Evolutionary conservation across 2,888 invertebrate species (phyloP), one percentile per base, ranked within the genome.

Genomic region (Polyploca ridens): DNA sequence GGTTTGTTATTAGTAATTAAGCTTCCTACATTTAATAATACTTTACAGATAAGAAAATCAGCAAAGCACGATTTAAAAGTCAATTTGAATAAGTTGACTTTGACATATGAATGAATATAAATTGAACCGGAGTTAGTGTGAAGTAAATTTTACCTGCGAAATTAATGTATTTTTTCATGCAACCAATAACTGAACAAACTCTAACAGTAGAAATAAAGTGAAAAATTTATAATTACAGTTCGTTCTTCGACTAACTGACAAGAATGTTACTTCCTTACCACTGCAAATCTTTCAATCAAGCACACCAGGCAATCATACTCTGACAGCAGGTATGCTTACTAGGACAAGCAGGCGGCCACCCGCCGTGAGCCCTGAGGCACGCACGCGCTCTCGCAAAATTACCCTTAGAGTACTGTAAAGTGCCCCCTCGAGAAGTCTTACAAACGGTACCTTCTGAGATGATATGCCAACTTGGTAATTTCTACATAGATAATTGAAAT

Each of bases 351-450:
- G 72, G 70, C 79, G 89, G 79, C 92, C 93, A 91, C 91, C 90
- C 90, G 87, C 86, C 78, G 87, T 63, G 88, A 73, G 76, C 84
- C 90, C 87, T 71, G 78, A 58, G 90, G 91, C 90, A 72, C 82
- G 85, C 92, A 91, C 91, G 92, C 88, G 90, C 84, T 82, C 78
- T 78, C 73, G 79, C 82, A 79, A 86, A 84, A 79, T 83, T 76
- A 71, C 75, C 71, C 71, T 74, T 69, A 66, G 67, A 68, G 64
- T 70, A 71, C 67, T 72, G 77, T 71, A 76, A 81, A 82, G 77
- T 80, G 74, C 72, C 66, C 63, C 67, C 64, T 67, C 71, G 67
- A 65, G 68, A 67, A 68, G 66, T 64, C 65, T 64, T 63, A 66
- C 71, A 90, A 27, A 90, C 89, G 87, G 88, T 86, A 84, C 78